These are phyloP conservation scores for Apogon talboti DNA, from an alignment of 2,797 vertebrate species.

Conservation along the genomic window DNA sequence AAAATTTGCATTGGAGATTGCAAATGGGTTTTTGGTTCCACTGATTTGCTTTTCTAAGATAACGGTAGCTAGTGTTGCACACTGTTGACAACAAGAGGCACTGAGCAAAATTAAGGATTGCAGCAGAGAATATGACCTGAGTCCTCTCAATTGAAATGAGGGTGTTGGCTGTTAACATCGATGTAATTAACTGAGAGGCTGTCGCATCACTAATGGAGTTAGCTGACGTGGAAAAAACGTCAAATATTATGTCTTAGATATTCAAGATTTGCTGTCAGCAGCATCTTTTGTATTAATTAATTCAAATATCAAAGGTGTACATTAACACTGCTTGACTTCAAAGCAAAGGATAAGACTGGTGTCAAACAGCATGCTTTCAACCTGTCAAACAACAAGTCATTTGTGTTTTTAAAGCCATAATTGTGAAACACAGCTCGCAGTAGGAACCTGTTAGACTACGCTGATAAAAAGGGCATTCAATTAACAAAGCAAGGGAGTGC, in stretches of 20 bases:
- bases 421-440: slow-evolving; percentile 57
- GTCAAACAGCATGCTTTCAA: slow-evolving; percentile 15
- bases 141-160: too few relatives aligned
- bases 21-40: too few relatives aligned
- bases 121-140: too few relatives aligned
- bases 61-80: too few relatives aligned
- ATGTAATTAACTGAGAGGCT: too few relatives aligned
- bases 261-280: not conserved
- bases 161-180: too few relatives aligned
- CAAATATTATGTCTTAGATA: not conserved
- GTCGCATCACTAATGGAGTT: too few relatives aligned
- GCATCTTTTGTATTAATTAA: slow-evolving; percentile 2
- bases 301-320: slow-evolving; percentile 9
- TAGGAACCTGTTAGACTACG: slow-evolving; percentile 52
- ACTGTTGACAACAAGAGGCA: too few relatives aligned
- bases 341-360: not conserved
- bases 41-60: too few relatives aligned
- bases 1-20: too few relatives aligned
- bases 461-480: slow-evolving; percentile 68
- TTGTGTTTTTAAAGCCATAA: slow-evolving; percentile 62
- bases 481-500: slow-evolving; percentile 68
- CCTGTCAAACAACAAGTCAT: slow-evolving; percentile 53
- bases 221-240: too few relatives aligned
- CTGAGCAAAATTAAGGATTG: too few relatives aligned
- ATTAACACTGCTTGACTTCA: slow-evolving; percentile 12